These are phyloP conservation scores for Cephalopachus bancanus DNA, from an alignment of 2,797 vertebrate species.

Conservation along the genomic window DNA sequence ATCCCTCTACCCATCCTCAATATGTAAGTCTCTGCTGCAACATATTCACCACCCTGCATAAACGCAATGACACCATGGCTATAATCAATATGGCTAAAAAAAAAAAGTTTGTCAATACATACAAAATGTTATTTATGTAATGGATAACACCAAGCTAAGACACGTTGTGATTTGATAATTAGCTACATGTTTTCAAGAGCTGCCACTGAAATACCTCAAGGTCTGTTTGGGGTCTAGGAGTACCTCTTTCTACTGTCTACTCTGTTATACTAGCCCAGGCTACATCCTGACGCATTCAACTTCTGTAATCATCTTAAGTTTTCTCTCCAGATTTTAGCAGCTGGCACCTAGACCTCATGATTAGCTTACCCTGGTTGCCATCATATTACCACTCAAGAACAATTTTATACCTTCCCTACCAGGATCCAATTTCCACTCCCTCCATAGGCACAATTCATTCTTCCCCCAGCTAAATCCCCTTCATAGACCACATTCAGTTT, in stretches of 20 bases:
- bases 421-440: not conserved
- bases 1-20: not conserved
- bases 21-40: not conserved
- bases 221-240: not conserved
- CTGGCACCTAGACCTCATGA: not conserved
- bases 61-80: not conserved
- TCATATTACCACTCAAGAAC: not conserved
- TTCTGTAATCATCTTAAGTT: not conserved
- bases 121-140: not conserved
- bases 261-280: not conserved
- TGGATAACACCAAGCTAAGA: not conserved
- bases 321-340: not conserved
- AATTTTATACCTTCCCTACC: not conserved
- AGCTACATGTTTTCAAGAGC: not conserved
- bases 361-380: not conserved
- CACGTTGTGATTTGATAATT: not conserved
- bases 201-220: not conserved
- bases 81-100: not conserved
- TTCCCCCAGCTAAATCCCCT: not conserved
- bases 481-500: not conserved
- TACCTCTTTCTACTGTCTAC: not conserved
- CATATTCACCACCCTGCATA: not conserved
- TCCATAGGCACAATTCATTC: not conserved
- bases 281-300: not conserved
- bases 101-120: not conserved